Evolutionary conservation across 2,113 vertebrate genomes (phyloP), one percentile per base, ranked within the genome.

Genomic region (Pelodiscus sinensis): DNA sequence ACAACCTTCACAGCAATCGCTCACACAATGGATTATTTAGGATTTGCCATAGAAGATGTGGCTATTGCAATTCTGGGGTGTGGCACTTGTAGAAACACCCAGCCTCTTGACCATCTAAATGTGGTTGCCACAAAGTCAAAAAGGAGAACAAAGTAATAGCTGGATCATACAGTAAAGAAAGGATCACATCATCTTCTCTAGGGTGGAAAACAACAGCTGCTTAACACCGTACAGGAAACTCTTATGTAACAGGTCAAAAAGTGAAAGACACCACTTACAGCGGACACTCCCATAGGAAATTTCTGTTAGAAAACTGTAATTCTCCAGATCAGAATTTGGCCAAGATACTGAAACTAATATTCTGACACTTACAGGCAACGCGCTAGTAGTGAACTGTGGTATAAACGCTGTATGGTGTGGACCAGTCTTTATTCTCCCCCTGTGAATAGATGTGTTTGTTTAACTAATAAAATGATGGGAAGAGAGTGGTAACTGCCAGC

Each of bases 31-130:
- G 8, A 80, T 29, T 10, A 0, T 14, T 19, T 57, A 58, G 1
- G 18, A 29, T 25, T 0, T 24, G 55, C 58, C 3, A 4, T 2
- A 10, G 0, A 16, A 1, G 38, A 55, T 21, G 1, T 21, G 58
- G 65, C 51, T 52, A 44, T 0, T 35, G 19, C 1, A 24, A 4
- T 29, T 44, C 35, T 4, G 9, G 68, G 83, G 80, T 62, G 25
- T 16, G 81, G n/a, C 0, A 1, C 50, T 3, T 29, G 91, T 57
- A n/a, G 79, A 52, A 82, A 60, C 56, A 35, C 5, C 51, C 51
- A 16, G 15, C 13, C 5, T 50, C 6, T 25, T 44, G 22, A 25
- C 38, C 25, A 15, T 29, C 27, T 44, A 44, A 44, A 44, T 44
- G 44, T 44, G 44, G 44, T 44, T 44, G 55, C 25, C 79, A n/a